Base-by-base conservation (phyloP, 2,888 invertebrate genomes). In the Colostygia pectinataria region DNA sequence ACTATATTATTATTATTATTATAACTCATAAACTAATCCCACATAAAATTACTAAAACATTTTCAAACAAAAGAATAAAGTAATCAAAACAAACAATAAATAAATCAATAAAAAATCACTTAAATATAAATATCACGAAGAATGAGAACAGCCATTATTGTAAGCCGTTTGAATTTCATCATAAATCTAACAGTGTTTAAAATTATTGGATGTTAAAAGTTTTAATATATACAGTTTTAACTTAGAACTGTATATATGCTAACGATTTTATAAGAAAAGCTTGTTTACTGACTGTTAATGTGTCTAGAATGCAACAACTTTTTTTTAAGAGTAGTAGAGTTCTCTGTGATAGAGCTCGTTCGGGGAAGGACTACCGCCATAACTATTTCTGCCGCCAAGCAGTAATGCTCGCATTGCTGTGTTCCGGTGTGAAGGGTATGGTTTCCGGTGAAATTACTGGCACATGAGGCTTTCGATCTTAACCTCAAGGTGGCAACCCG, bases 81-180 rank as follows among this genome's bases (percentile, higher is more conserved):
- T 38, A 43, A 54, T 52, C 46, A 54, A 37, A 59, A 56, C 53
- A 59, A 54, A 54, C 37, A 45, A 52, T 56, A 59, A 50, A 59
- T 54, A 45, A 57, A 47, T 45, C 34, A 31, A 41, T 51, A 47
- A 52, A 57, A 52, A 46, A 38, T 42, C 37, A 42, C 49, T 54
- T 39, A 43, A 31, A 53, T 44, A 51, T 42, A 50, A 52, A 49
- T 42, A 46, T 37, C 52, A 46, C 52, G 51, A 41, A 49, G 39
- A 56, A 56, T 43, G 50, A 53, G 39, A 59, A 48, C 54, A 46
- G 14, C 34, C 34, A 42, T 57, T 54, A 59, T 54, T 47, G 53
- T 47, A 40, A 36, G 46, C 37, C 34, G 42, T 56, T 52, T 54
- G 44, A 54, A 56, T 56, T 43, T 45, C 34, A 10, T 50, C 41